Conservation (phyloP, 64 coral and sea anemone genomes). For the Porites lutea region DNA sequence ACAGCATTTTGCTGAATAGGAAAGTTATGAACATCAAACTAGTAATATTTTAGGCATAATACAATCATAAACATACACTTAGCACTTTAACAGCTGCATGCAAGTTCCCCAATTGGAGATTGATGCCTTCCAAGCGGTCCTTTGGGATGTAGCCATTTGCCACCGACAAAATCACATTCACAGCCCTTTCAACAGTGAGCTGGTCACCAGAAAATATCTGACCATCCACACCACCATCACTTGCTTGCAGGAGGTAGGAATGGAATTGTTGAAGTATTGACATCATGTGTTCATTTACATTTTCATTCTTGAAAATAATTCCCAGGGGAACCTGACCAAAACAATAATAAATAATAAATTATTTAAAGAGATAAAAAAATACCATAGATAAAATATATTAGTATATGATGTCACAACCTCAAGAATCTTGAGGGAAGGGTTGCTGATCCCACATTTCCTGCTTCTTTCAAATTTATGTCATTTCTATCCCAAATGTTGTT, state of each 20-base stretch:
- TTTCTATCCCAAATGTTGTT: too few relatives aligned
- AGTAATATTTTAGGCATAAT: background rate
- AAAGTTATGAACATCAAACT: too few relatives aligned
- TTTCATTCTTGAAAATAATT: slow-evolving; percentile 50
- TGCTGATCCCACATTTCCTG: too few relatives aligned
- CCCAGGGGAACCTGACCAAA: slow-evolving; percentile 21
- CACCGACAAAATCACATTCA: slow-evolving; percentile 43
- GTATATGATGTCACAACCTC: too few relatives aligned
- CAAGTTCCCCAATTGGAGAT: slow-evolving; percentile 36
- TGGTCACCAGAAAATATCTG: slow-evolving; percentile 53
- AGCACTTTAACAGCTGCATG: slow-evolving; percentile 42
- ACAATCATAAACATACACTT: slow-evolving; percentile 13
- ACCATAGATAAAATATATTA: too few relatives aligned
- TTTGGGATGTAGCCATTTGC: slow-evolving; percentile 40
- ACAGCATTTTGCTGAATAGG: background rate
- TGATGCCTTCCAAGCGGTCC: slow-evolving; percentile 27
- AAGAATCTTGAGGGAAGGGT: too few relatives aligned
- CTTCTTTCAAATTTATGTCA: too few relatives aligned
- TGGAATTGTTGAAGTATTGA: slow-evolving; percentile 33
- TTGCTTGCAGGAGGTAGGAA: slow-evolving; percentile 25
- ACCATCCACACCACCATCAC: slow-evolving; percentile 20
- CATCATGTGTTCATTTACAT: slow-evolving; percentile 53
- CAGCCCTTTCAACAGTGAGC: slow-evolving; percentile 39
- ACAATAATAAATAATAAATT: background rate
- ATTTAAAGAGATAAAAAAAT: too few relatives aligned